phyloP scores from a whole-genome alignment of 2,797 vertebrate genomes.

The Sebastes hubbsi region DNA sequence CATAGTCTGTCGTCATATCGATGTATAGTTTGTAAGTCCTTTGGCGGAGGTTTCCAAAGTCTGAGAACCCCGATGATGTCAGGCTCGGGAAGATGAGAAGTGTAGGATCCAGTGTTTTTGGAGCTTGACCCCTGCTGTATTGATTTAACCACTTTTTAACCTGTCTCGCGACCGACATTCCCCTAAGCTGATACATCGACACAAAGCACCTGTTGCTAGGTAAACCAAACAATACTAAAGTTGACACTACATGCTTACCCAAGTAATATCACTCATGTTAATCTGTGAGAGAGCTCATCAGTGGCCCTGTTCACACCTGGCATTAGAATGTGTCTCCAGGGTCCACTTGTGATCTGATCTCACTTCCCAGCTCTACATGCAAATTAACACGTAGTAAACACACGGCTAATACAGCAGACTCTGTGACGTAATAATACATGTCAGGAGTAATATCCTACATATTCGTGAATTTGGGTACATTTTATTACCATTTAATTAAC shows the following conservation, averaged over 20 bases:
- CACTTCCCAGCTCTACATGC: too few species aligned
- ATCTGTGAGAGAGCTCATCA: constrained; percentile 17
- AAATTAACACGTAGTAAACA: too few species aligned
- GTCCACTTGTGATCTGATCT: too few species aligned
- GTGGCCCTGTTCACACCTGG: too few species aligned
- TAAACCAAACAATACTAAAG: constrained; percentile 56
- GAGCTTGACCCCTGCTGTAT: background rate
- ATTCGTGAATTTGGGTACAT: too few species aligned
- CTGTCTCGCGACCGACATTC: background rate
- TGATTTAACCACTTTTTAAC: background rate
- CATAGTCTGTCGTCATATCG: background rate
- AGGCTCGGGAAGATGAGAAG: background rate
- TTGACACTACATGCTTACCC: constrained; percentile 14
- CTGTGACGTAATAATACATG: too few species aligned
- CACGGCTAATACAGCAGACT: too few species aligned
- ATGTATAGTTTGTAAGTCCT: background rate
- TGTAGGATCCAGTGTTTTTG: background rate
- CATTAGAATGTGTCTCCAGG: too few species aligned
- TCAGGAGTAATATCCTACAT: too few species aligned
- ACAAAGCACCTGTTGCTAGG: constrained; percentile 62
- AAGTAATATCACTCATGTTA: constrained; percentile 11
- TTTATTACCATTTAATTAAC: too few species aligned
- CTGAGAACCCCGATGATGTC: background rate
- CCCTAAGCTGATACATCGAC: background rate
- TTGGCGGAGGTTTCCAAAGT: background rate